Percentiles rank a stretch among this genome's conserved stretches.
These are phyloP conservation scores for Pseudorhombus dupliciocellatus DNA, from an alignment of 2,113 vertebrate species.

Conservation along the genomic window DNA sequence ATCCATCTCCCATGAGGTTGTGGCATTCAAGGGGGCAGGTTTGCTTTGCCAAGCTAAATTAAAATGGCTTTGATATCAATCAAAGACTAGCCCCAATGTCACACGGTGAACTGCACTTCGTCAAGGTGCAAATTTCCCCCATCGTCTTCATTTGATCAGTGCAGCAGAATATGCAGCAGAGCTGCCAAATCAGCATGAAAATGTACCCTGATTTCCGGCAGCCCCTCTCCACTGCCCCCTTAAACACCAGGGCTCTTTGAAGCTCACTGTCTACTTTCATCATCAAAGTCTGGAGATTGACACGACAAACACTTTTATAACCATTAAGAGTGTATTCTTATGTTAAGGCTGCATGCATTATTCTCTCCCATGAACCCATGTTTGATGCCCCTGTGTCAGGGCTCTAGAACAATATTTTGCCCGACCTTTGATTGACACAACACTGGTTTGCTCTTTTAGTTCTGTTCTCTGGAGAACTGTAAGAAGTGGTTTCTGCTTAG, in stretches of 20 bases:
- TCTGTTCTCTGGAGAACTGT: background rate
- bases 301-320: slow-evolving; percentile 41
- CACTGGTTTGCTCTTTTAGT: slow-evolving; percentile 25
- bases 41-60: slow-evolving; percentile 54
- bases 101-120: slow-evolving; percentile 61
- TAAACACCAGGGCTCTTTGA: slow-evolving; percentile 73
- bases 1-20: slow-evolving; percentile 9
- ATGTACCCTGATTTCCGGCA: slow-evolving; percentile 56
- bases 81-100: slow-evolving; percentile 64
- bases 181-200: slow-evolving; percentile 79
- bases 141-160: slow-evolving; percentile 72
- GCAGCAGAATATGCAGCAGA: slow-evolving; percentile 63
- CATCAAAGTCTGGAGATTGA: slow-evolving; percentile 79
- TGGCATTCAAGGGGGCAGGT: slow-evolving; percentile 33
- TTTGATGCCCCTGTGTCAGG: slow-evolving; percentile 14
- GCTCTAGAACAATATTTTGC: slow-evolving; percentile 30
- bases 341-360: slow-evolving; percentile 36
- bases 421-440: slow-evolving; percentile 29
- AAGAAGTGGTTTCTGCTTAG: slow-evolving; percentile 36
- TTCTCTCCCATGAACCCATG: slow-evolving; percentile 7
- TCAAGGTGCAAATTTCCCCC: slow-evolving; percentile 74
- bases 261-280: slow-evolving; percentile 69
- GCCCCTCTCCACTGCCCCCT: slow-evolving; percentile 39
- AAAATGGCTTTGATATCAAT: slow-evolving; percentile 75
- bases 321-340: slow-evolving; percentile 62